A percentile compares a stretch with the other conserved stretches of the same genome.
These are phyloP conservation scores for Tricholaema leucomelas DNA, from an alignment of 2,113 vertebrate species.

Conservation along the genomic window DNA sequence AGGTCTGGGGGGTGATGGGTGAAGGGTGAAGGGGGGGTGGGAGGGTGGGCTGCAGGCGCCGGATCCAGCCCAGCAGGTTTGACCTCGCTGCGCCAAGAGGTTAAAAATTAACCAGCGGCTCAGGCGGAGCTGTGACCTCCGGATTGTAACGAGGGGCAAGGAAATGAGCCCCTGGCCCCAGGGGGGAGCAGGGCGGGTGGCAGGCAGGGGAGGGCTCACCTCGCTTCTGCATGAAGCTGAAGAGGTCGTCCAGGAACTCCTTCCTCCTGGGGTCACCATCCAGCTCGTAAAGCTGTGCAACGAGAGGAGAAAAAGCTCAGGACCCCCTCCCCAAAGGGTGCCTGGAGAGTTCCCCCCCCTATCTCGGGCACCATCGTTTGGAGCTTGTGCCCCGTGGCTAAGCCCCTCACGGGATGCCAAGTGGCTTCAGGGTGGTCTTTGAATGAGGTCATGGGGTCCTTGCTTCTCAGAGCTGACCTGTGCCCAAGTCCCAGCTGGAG, in stretches of 20 bases:
- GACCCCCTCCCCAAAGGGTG: rapidly evolving
- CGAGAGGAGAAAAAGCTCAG: not conserved
- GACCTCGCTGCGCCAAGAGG: not conserved
- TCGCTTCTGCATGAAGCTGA: conserved; percentile 98
- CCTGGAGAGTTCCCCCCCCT: rapidly evolving
- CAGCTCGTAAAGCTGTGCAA: conserved; percentile 89
- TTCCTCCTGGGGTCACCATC: conserved; percentile 94
- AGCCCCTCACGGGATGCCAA: not conserved
- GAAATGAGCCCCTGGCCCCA: conserved; percentile 62
- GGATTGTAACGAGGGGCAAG: not conserved
- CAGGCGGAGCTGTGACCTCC: not conserved
- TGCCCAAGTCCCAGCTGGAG: rapidly evolving
- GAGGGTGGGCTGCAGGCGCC: not conserved
- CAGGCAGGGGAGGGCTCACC: conserved; percentile 71
- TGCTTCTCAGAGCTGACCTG: not conserved
- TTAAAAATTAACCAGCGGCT: conserved; percentile 56
- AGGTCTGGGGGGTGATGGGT: not conserved
- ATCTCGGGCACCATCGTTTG: rapidly evolving
- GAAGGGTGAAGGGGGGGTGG: not conserved
- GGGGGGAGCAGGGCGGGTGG: rapidly evolving
- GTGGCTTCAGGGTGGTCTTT: rapidly evolving
- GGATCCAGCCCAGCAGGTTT: conserved; percentile 26
- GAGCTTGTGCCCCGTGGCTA: rapidly evolving
- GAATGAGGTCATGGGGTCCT: rapidly evolving
- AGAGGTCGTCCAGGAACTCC: conserved; percentile 94